Evolutionary conservation across 1,140 invertebrate genomes (phyloP), one percentile per base, ranked within the genome.

Genomic region (Mercenaria mercenaria): DNA sequence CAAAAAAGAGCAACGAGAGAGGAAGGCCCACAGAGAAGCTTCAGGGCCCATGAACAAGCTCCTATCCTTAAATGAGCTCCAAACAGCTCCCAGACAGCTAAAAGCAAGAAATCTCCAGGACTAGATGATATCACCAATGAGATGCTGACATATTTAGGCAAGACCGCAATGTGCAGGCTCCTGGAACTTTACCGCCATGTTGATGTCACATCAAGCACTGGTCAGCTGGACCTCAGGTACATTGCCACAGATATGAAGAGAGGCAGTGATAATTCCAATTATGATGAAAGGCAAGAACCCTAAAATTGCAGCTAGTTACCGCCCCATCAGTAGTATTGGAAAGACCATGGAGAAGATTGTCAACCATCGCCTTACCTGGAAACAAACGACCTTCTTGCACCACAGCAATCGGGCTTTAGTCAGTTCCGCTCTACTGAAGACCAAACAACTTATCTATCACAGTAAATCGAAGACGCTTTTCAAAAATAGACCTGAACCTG

Each of bases 1-100:
- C 61, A 88, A 41, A 43, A 74, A 76, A 56, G 77, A 81, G 77
- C 34, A 61, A 83, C 26, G 67, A 20, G 64, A 76, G 50, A 89
- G 69, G 15, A 76, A 50, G 20, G 34, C 23, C 39, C 56, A 1
- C 32, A 76, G 32, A 52, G 11, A 11, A 43, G 13, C 56, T 11
- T 23, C 52, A 23, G 39, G 29, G n/a, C 18, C 13, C 56, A 64
- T 56, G 59, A 37, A 10, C 41, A 39, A 3, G 77, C 74, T 34
- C 69, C 37, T 59, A 4, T 29, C 69, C 4, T n/a, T 74, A 2
- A 20, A 41, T 41, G 69, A 74, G 37, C 37, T 37, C 4, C 69
- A 74, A 8, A n/a, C 34, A 39, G 69, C 64, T 29, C 32, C 32
- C 13, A 26, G 32, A 34, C 64, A 67, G 18, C 64, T 67, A 29